Evolutionary conservation across 2,797 vertebrate species (phyloP).

Genomic region (Eremophila alpestris): DNA sequence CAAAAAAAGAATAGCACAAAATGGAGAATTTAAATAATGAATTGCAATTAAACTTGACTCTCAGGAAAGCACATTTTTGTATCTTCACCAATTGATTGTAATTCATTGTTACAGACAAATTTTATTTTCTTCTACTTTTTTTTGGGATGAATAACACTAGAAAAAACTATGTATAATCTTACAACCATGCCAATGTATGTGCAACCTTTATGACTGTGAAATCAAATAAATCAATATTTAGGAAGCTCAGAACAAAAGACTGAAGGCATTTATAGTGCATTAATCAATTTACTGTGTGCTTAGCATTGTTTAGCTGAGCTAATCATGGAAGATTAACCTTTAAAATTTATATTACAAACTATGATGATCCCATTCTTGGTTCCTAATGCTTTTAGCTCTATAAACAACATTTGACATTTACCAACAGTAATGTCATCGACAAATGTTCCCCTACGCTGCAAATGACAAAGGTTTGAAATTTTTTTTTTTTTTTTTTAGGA

Average conservation of each 20-base stretch:
- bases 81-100: background rate
- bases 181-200: background rate
- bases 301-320: conserved; percentile 40
- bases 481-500: background rate
- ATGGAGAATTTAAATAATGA: background rate
- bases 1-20: background rate
- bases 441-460: background rate
- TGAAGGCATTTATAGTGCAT: background rate
- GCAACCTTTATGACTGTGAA: background rate
- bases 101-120: background rate
- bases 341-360: conserved; percentile 46
- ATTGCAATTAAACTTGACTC: background rate
- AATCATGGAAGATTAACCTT: conserved; percentile 62
- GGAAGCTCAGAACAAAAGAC: conserved; percentile 18
- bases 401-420: conserved; percentile 59
- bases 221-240: conserved; percentile 5
- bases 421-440: background rate
- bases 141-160: background rate
- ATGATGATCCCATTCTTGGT: conserved; percentile 17
- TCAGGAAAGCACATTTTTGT: background rate
- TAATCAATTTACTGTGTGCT: conserved; percentile 41
- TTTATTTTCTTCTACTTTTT: background rate
- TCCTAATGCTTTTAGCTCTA: conserved; percentile 46
- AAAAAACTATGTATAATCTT: background rate
- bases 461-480: background rate